Conservation (phyloP, 2,113 vertebrate species). For the Brachyistius frenatus region DNA sequence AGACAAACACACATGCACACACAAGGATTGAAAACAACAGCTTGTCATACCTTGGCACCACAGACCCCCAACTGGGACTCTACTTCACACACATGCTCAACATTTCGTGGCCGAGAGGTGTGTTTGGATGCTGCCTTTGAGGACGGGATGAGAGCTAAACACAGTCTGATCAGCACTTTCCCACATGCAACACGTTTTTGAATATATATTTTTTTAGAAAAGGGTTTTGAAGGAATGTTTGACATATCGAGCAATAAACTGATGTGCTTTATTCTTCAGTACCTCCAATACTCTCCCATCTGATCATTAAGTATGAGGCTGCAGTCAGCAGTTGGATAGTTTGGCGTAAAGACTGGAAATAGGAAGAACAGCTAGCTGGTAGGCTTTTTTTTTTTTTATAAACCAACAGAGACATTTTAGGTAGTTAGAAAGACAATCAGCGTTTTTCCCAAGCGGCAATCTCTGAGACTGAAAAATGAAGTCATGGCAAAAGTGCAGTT, state of each 20-base stretch:
- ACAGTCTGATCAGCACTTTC: constrained; percentile 50
- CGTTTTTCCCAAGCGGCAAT: constrained; percentile 9
- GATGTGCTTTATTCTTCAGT: neutral
- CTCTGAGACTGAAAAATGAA: too few species aligned
- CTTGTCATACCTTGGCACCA: constrained; percentile 54
- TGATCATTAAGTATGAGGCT: neutral
- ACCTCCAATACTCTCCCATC: neutral
- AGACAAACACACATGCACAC: constrained; percentile 41
- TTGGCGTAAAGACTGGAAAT: neutral
- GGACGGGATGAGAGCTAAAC: neutral
- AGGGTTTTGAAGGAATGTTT: neutral
- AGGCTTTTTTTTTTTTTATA: neutral
- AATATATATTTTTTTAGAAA: neutral
- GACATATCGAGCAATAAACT: neutral
- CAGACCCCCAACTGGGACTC: constrained; percentile 52
- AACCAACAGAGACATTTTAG: neutral
- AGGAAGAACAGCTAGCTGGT: neutral
- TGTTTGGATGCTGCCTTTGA: constrained; percentile 37
- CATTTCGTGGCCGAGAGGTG: constrained; percentile 64
- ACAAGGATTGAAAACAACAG: constrained; percentile 51
- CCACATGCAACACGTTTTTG: neutral
- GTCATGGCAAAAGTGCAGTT: too few species aligned
- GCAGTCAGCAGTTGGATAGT: neutral
- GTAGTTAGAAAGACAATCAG: constrained; percentile 8
- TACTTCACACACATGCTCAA: constrained; percentile 64